These are phyloP conservation scores for Corbicula japonica DNA, from an alignment of 2,888 invertebrate genomes.

Conservation along the genomic window DNA sequence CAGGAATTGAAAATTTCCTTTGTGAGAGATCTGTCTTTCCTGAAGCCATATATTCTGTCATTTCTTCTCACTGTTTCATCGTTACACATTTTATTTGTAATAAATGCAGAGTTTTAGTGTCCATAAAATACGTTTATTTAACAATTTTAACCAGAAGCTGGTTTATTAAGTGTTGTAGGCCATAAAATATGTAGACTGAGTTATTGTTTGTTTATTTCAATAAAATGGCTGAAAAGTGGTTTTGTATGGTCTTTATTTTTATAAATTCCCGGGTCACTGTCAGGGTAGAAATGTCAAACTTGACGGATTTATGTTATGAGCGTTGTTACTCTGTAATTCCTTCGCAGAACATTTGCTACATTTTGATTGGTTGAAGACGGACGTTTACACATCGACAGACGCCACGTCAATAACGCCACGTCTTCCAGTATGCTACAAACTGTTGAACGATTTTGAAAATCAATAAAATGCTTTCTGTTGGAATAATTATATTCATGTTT, in stretches of 20 bases:
- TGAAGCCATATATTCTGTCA: constrained; percentile 22
- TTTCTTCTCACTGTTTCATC: constrained; percentile 23
- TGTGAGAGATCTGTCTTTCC: constrained; percentile 23
- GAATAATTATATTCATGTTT: too few species aligned
- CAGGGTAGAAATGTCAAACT: too few species aligned
- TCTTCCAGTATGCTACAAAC: too few species aligned
- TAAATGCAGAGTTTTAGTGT: constrained; percentile 34
- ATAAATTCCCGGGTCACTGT: constrained; percentile 40
- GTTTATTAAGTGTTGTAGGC: constrained; percentile 28
- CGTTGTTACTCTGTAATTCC: too few species aligned
- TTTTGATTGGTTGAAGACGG: too few species aligned
- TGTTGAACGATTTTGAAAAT: too few species aligned
- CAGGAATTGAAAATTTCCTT: constrained; percentile 26
- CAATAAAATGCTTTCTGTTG: too few species aligned
- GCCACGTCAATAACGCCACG: too few species aligned
- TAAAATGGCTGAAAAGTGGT: constrained; percentile 20
- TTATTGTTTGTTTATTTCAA: constrained; percentile 40
- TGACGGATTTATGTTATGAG: too few species aligned
- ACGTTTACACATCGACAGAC: too few species aligned
- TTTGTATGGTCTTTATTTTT: constrained; percentile 19
- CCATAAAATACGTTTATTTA: constrained; percentile 47
- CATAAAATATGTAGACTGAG: constrained; percentile 23
- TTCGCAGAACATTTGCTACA: too few species aligned
- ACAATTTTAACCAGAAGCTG: constrained; percentile 23
- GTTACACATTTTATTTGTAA: constrained; percentile 41